Evolutionary conservation across 2,113 vertebrate genomes (phyloP).

Genomic region (Rafetus swinhoei): DNA sequence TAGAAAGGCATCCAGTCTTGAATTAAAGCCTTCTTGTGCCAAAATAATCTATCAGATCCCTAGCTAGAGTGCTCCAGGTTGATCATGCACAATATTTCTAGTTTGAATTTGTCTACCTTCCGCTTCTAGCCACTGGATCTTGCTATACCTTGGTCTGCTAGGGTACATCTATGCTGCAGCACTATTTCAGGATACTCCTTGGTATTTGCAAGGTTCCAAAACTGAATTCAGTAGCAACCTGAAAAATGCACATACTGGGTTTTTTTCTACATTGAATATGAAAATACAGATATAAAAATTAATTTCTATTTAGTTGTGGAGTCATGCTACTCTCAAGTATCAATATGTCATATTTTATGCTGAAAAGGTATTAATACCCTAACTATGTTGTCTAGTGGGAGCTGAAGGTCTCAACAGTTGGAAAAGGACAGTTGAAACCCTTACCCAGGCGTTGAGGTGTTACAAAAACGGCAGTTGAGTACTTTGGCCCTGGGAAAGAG

Average conservation of each 20-base stretch:
- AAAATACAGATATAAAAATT: background rate
- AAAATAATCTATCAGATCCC: background rate
- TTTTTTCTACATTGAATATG: background rate
- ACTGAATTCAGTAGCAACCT: background rate
- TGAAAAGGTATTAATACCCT: constrained; percentile 37
- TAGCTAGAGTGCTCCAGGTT: background rate
- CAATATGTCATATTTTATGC: background rate
- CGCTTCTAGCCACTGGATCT: background rate
- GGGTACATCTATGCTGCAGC: background rate
- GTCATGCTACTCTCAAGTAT: constrained; percentile 23
- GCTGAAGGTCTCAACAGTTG: constrained; percentile 36
- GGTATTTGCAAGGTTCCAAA: background rate
- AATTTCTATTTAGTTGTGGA: background rate
- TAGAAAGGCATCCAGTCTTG: background rate
- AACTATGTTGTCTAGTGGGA: constrained; percentile 13
- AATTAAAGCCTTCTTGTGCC: background rate
- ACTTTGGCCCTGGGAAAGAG: background rate
- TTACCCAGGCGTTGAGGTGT: background rate
- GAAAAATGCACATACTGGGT: constrained; percentile 10
- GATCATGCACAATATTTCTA: background rate
- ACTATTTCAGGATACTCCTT: too few species aligned
- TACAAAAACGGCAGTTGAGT: background rate
- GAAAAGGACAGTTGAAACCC: constrained; percentile 5
- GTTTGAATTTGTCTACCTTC: background rate
- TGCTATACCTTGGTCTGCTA: background rate